A percentile compares a stretch with the other conserved stretches of the same genome.
phyloP scores from a whole-genome alignment of 2,888 invertebrate species.

The Drosophila stalkeri region DNA sequence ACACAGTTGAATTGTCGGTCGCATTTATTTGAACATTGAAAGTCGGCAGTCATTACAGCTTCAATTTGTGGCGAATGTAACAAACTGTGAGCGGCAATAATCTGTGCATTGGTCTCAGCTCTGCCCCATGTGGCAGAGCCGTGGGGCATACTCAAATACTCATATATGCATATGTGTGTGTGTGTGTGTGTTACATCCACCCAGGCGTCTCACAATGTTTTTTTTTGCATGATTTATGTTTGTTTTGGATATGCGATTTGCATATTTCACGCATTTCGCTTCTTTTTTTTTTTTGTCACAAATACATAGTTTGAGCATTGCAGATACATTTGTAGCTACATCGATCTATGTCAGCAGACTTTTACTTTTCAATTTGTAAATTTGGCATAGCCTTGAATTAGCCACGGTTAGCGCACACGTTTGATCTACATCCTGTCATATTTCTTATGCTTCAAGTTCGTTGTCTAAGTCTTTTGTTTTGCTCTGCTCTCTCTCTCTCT shows the following conservation, averaged over 20 bases:
- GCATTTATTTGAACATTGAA: constrained; percentile 78
- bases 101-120: constrained; percentile 64
- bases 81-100: constrained; percentile 60
- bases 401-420: constrained; percentile 26
- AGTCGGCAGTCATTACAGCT: constrained; percentile 76
- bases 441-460: constrained; percentile 58
- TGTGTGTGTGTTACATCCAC: constrained; percentile 22
- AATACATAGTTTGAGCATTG: constrained; percentile 27
- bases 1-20: constrained; percentile 54
- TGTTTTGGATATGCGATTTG: constrained; percentile 75
- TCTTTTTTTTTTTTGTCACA: constrained; percentile 56
- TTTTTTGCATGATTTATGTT: constrained; percentile 65
- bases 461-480: constrained; percentile 79
- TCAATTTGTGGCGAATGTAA: constrained; percentile 72
- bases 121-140: constrained; percentile 73
- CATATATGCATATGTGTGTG: constrained; percentile 21
- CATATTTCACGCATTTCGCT: constrained; percentile 76
- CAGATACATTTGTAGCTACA: constrained; percentile 42
- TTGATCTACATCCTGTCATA: constrained; percentile 30
- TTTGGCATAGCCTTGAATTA: constrained; percentile 58
- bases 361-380: constrained; percentile 56
- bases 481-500: constrained; percentile 44
- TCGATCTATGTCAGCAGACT: constrained; percentile 55
- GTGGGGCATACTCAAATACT: constrained; percentile 12
- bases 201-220: constrained; percentile 21